These are phyloP conservation scores for Cyphomyrmex costatus DNA, from an alignment of 1,140 invertebrate genomes.

Conservation along the genomic window DNA sequence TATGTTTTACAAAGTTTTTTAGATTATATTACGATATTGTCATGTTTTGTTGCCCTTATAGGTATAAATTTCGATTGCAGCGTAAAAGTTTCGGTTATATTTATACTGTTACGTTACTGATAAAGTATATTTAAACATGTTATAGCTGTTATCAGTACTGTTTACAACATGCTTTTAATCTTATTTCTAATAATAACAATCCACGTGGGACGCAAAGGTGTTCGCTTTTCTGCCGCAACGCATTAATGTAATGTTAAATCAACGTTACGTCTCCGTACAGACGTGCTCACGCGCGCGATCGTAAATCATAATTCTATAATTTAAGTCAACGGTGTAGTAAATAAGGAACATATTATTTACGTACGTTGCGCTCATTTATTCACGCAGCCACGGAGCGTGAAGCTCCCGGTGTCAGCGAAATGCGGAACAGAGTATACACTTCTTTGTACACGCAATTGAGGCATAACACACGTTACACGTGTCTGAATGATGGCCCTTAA, in stretches of 20 bases:
- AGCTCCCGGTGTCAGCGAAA: slow-evolving; percentile 46
- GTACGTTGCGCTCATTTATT: slow-evolving; percentile 4
- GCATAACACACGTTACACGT: slow-evolving; percentile 32
- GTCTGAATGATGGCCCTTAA: neutral
- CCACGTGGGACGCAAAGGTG: neutral
- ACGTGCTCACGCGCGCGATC: neutral
- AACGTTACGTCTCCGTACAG: slow-evolving; percentile 1
- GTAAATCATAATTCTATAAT: slow-evolving; percentile 46
- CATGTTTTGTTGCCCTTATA: neutral
- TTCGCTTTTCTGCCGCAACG: neutral
- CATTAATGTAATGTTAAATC: slow-evolving; percentile 29
- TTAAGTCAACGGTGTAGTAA: slow-evolving; percentile 8
- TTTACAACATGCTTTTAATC: neutral
- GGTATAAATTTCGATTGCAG: neutral
- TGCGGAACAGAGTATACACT: slow-evolving; percentile 30
- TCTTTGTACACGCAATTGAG: slow-evolving; percentile 49
- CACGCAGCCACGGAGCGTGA: slow-evolving; percentile 9
- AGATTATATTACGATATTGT: slow-evolving; percentile 3
- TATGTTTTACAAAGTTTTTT: slow-evolving; percentile 5
- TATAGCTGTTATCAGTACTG: neutral
- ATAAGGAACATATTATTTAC: slow-evolving; percentile 27
- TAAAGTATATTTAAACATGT: neutral
- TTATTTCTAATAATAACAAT: slow-evolving; percentile 1
- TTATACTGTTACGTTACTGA: neutral
- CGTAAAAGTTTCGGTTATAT: neutral